phyloP scores from a whole-genome alignment of 2,797 vertebrate species.

The Enteromius thamalakanensis region DNA sequence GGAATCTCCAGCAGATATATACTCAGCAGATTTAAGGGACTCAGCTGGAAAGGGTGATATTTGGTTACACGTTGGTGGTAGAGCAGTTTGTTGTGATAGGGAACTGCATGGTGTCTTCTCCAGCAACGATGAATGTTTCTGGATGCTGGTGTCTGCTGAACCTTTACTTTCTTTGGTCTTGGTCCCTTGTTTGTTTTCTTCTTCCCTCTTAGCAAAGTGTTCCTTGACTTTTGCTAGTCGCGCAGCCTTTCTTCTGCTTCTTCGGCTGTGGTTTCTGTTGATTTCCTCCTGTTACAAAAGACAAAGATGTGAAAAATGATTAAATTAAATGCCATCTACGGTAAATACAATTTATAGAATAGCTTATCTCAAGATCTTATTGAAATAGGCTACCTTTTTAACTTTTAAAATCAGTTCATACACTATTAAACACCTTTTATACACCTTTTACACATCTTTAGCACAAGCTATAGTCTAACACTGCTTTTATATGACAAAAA shows the following conservation, averaged over 20 bases:
- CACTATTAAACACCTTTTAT: too few relatives aligned
- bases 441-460: too few relatives aligned
- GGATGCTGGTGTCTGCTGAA: slow-evolving; percentile 1
- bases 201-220: slow-evolving; percentile 64
- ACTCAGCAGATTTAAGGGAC: slow-evolving; percentile 21
- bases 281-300: slow-evolving; percentile 69
- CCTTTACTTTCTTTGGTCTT: slow-evolving; percentile 10
- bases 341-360: background rate
- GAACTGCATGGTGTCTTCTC: slow-evolving; percentile 46
- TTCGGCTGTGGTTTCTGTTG: slow-evolving; percentile 61
- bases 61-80: slow-evolving; percentile 16
- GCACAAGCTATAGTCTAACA: too few relatives aligned
- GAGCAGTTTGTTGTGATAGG: slow-evolving; percentile 45
- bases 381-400: background rate
- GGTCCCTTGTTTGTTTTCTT: slow-evolving; percentile 20
- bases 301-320: slow-evolving; percentile 44
- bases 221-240: slow-evolving; percentile 69
- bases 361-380: background rate
- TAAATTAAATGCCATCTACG: background rate
- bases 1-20: slow-evolving; percentile 31
- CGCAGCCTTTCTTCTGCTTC: slow-evolving; percentile 66
- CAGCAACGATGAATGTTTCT: slow-evolving; percentile 42
- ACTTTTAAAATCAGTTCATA: background rate
- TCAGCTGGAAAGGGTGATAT: slow-evolving; percentile 35
- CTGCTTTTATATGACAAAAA: too few relatives aligned